Base-by-base conservation (phyloP, 2,888 invertebrate species). In the Tanypteryx hageni region DNA sequence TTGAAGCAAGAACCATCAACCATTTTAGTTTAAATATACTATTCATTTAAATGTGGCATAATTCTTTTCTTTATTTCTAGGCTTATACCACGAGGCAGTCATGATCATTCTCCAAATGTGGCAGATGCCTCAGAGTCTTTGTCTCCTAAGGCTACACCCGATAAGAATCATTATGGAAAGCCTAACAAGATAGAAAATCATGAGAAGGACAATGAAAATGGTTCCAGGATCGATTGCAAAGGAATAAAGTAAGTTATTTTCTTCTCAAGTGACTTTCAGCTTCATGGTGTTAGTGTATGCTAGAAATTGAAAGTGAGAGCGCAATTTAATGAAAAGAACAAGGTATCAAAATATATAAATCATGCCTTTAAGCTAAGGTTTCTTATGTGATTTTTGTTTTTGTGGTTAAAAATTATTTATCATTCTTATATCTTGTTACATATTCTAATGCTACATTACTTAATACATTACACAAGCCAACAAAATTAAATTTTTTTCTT, bases 221-320 rank as follows among this genome's bases (percentile, higher is more conserved):
- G 64, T 18, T 64, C 68, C 10, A 10, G 44, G 44, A 64, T 44
- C 0, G 89, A 89, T 64, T 61, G 64, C 10, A 89, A 89, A 68
- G 64, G 89, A 64, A 64, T 64, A 7, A 89, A 89, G 89, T 89
- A 68, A 89, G 89, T 89, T 76, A 14, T 13, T 76, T 76, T 10
- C 22, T 22, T 76, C 0, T 27, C 1, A 22, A 27, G 76, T 27
- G 27, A 22, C 9, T 27, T 27, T 76, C 22, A 76, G 76, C 9
- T 11, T 13, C 2, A 7, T 13, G 13, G 1, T 61, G 8, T 61
- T 61, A 61, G 61, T 61, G 18, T 61, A 61, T 61, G 0, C 11
- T 22, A 27, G 22, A 81, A 81, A n/a, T 81, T 64, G 64, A 64
- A 18, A 64, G 14, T 64, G 18, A 64, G 14, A 14, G 18, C 5